Evolutionary conservation across 2,113 vertebrate genomes (phyloP).

Genomic region (Tinamus guttatus): DNA sequence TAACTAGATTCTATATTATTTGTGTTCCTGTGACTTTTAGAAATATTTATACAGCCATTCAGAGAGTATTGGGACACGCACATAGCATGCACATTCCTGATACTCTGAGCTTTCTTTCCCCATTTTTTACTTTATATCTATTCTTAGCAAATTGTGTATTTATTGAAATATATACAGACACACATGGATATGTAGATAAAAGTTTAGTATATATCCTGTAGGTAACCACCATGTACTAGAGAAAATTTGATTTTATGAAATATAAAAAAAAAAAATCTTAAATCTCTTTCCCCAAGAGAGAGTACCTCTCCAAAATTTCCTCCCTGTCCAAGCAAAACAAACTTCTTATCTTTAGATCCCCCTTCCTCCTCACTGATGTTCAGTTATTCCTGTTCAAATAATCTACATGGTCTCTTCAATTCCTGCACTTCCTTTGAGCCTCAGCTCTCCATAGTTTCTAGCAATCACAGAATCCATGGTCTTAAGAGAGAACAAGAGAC

Average conservation of each 20-base stretch:
- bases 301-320: neutral
- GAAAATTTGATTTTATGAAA: too few relatives aligned
- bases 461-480: neutral
- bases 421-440: neutral
- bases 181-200: neutral
- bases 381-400: neutral
- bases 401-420: neutral
- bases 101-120: neutral
- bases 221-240: neutral
- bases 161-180: neutral
- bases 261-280: too few relatives aligned
- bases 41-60: neutral
- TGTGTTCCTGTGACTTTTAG: neutral
- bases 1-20: neutral
- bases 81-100: neutral
- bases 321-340: neutral
- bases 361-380: neutral
- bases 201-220: neutral
- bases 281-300: neutral
- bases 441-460: neutral
- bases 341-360: neutral
- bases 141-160: neutral
- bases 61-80: neutral
- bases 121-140: neutral
- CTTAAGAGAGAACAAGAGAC: neutral